Evolutionary conservation across 2,888 invertebrate genomes (phyloP).

Genomic region (Drosophila greeni): DNA sequence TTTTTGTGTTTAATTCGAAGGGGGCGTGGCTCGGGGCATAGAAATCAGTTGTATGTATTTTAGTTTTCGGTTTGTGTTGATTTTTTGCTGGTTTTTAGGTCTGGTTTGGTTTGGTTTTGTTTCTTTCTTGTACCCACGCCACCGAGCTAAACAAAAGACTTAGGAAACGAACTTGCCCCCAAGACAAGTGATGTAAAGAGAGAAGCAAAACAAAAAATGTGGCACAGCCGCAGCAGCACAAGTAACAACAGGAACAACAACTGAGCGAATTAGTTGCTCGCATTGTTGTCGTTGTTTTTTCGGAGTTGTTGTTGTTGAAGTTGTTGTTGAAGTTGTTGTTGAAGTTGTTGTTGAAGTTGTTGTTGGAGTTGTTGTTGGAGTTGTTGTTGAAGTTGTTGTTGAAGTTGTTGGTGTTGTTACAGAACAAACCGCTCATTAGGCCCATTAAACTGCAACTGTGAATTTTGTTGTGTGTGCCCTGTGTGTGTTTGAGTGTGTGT

Average conservation of each 20-base stretch:
- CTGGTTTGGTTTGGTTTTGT: constrained; percentile 22
- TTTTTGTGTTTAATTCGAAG: constrained; percentile 4
- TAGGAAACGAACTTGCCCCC: constrained; percentile 72
- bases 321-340: constrained; percentile 9
- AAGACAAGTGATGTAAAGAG: constrained; percentile 66
- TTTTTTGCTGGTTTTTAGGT: constrained; percentile 32
- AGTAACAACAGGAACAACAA: constrained; percentile 32
- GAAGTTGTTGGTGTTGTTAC: constrained; percentile 55
- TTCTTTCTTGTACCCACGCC: constrained; percentile 63
- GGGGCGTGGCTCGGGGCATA: constrained; percentile 34
- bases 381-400: constrained; percentile 3
- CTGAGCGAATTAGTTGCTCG: constrained; percentile 60
- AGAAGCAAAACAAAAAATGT: constrained; percentile 35
- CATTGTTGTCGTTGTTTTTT: constrained; percentile 40
- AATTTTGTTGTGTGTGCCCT: constrained; percentile 39
- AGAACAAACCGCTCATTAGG: constrained; percentile 72
- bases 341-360: constrained; percentile 14
- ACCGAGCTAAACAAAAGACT: constrained; percentile 64
- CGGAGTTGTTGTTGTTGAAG: constrained; percentile 5
- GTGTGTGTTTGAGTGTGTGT: constrained; percentile 24
- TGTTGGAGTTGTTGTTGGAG: too few species aligned
- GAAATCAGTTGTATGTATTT: constrained; percentile 48
- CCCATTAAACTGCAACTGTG: constrained; percentile 62
- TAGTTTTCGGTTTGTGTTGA: constrained; percentile 23
- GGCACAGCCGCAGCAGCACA: constrained; percentile 37